Evolutionary conservation across 2,888 invertebrate genomes (phyloP).

Genomic region (Clepsis dumicolana): DNA sequence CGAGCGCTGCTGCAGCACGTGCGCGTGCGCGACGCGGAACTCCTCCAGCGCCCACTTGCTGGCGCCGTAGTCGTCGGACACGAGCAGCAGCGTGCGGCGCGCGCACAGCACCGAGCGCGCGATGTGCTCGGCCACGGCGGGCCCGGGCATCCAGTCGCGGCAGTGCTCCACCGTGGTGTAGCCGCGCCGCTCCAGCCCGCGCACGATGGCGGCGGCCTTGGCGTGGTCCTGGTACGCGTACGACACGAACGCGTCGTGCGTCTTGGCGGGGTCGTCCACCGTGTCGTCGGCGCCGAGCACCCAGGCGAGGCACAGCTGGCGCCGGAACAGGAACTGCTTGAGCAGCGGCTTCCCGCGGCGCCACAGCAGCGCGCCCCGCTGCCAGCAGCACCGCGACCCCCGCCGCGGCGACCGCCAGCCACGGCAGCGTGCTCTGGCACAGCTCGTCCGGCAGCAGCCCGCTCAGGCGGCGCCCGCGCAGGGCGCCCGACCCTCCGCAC

Average conservation of each 20-base stretch:
- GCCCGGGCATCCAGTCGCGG: slow-evolving; percentile 88
- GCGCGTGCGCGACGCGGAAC: slow-evolving; percentile 83
- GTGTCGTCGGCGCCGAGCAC: slow-evolving; percentile 26
- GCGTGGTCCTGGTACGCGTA: slow-evolving; percentile 89
- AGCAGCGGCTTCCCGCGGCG: slow-evolving; percentile 1
- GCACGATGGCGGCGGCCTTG: slow-evolving; percentile 62
- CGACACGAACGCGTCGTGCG: slow-evolving; percentile 92
- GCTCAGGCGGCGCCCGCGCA: slow-evolving; percentile 10
- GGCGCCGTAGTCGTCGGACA: slow-evolving; percentile 33
- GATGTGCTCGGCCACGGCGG: slow-evolving; percentile 89
- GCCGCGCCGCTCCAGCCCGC: slow-evolving; percentile 30
- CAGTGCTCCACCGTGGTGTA: slow-evolving; percentile 74
- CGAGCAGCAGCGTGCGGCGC: slow-evolving; percentile 59
- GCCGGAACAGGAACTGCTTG: slow-evolving; percentile 33
- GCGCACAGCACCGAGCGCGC: slow-evolving; percentile 90
- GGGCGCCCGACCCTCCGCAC: slow-evolving; percentile 6
- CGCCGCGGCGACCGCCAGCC: slow-evolving; percentile 15
- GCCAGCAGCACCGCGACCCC: slow-evolving; percentile 1
- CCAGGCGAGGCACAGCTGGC: slow-evolving; percentile 26
- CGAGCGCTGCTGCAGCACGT: slow-evolving; percentile 82
- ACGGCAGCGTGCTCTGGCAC: slow-evolving; percentile 3
- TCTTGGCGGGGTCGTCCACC: slow-evolving; percentile 38
- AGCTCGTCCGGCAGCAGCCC: slow-evolving; percentile 16
- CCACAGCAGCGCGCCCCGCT: slow-evolving; percentile 10
- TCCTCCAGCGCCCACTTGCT: slow-evolving; percentile 88